Conservation (phyloP, 2,888 invertebrate genomes). For the Palloptera scutellata region DNA sequence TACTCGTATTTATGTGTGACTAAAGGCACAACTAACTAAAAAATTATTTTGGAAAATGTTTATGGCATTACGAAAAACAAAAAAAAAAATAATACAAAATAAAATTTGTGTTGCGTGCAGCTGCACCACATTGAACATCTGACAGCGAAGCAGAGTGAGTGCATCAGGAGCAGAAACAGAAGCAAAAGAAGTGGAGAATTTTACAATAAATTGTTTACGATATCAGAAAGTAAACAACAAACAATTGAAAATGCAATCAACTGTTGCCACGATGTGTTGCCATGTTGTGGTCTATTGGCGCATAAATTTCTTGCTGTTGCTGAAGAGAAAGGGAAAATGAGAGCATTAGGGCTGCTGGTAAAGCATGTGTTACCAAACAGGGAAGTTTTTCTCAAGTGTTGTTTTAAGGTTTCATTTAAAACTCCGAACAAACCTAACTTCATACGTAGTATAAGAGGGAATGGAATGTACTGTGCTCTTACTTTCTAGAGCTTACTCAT, state of each 20-base stretch:
- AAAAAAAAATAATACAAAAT: background rate
- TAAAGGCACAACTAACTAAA: too few relatives aligned
- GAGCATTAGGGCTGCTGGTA: background rate
- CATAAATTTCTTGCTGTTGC: background rate
- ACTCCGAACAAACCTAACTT: too few relatives aligned
- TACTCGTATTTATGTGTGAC: too few relatives aligned
- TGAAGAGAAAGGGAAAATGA: background rate
- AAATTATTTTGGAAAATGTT: too few relatives aligned
- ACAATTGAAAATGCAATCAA: slow-evolving; percentile 2
- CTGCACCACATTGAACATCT: background rate
- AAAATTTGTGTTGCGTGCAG: background rate
- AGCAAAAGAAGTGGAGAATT: background rate
- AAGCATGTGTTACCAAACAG: background rate
- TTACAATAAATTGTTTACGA: background rate
- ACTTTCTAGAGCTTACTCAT: too few relatives aligned
- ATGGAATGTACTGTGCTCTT: too few relatives aligned
- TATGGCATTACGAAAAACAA: background rate
- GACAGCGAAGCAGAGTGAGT: background rate
- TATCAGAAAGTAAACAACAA: background rate
- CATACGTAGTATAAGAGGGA: too few relatives aligned
- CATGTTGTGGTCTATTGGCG: background rate
- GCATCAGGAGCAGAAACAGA: too few relatives aligned
- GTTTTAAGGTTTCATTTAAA: too few relatives aligned
- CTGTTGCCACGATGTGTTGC: background rate
- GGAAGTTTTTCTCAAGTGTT: too few relatives aligned